Percentiles rank a stretch among this genome's conserved stretches.
phyloP scores from a whole-genome alignment of 2,797 vertebrate species.

The Anguilla pacifica region DNA sequence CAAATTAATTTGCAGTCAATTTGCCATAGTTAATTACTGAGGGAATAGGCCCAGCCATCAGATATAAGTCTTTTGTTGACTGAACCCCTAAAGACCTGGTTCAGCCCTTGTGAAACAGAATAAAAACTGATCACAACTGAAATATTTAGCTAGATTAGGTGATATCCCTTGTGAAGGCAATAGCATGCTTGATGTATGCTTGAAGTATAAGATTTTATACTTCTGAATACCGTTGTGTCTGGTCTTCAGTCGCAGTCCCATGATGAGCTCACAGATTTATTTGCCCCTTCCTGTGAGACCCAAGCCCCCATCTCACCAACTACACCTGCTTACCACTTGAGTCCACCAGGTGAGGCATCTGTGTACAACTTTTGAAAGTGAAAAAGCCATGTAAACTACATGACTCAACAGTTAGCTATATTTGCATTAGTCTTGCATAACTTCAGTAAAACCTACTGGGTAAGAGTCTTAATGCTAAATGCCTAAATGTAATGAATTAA shows the following conservation, averaged over 20 bases:
- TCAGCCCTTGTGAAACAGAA: neutral
- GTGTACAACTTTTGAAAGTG: neutral
- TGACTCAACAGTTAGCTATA: neutral
- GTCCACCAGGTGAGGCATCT: constrained; percentile 49
- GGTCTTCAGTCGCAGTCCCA: constrained; percentile 43
- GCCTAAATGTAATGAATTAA: too few species aligned
- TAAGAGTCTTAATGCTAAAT: too few species aligned
- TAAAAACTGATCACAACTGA: neutral
- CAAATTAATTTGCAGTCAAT: neutral
- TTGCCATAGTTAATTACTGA: neutral
- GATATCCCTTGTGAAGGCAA: neutral
- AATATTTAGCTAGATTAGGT: neutral
- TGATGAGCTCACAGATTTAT: constrained; percentile 59
- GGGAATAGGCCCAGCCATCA: neutral
- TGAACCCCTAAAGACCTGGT: neutral
- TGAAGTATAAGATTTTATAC: neutral
- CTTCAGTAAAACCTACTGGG: too few species aligned
- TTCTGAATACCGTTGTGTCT: neutral
- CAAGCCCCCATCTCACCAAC: constrained; percentile 34
- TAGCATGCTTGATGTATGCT: neutral
- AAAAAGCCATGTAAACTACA: neutral
- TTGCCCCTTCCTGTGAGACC: constrained; percentile 42
- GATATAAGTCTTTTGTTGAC: neutral
- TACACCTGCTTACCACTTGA: neutral
- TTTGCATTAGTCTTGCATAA: neutral